These are phyloP conservation scores for Chrysodeixis includens DNA, from an alignment of 2,888 invertebrate species.

Conservation along the genomic window DNA sequence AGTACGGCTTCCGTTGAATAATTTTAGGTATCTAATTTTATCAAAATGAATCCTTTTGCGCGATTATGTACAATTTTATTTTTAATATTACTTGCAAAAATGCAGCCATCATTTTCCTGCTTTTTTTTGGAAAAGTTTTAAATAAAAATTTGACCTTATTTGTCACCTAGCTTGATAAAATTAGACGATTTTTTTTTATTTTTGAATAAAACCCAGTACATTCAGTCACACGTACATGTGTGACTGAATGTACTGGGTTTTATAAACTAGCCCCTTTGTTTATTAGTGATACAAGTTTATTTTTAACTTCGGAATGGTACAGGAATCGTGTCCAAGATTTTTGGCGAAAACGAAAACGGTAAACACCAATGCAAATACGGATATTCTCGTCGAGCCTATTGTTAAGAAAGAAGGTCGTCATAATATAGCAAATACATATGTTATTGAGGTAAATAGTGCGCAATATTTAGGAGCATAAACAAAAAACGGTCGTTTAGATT, in stretches of 20 bases:
- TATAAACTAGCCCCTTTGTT: not conserved
- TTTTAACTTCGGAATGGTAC: not conserved
- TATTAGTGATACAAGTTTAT: not conserved
- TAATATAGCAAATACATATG: constrained; percentile 23
- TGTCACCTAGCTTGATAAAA: too few species aligned
- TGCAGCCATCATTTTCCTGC: too few species aligned
- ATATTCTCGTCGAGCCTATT: constrained; percentile 34
- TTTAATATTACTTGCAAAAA: too few species aligned
- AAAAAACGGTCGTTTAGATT: not conserved
- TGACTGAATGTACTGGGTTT: too few species aligned
- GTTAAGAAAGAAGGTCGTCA: constrained; percentile 27
- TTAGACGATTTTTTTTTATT: too few species aligned
- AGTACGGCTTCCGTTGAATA: not conserved
- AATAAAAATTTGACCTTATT: too few species aligned
- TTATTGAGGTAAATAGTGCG: constrained; percentile 14
- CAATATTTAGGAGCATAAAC: constrained; percentile 9
- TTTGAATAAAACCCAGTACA: too few species aligned
- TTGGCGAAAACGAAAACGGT: constrained; percentile 14
- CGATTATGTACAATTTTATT: too few species aligned
- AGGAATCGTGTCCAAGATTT: constrained; percentile 6
- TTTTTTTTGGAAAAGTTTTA: too few species aligned
- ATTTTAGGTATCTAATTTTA: too few species aligned
- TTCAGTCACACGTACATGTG: too few species aligned
- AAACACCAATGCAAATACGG: constrained; percentile 47
- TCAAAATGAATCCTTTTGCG: too few species aligned